phyloP scores from a whole-genome alignment of 2,797 vertebrate species.

The Spizella passerina region DNA sequence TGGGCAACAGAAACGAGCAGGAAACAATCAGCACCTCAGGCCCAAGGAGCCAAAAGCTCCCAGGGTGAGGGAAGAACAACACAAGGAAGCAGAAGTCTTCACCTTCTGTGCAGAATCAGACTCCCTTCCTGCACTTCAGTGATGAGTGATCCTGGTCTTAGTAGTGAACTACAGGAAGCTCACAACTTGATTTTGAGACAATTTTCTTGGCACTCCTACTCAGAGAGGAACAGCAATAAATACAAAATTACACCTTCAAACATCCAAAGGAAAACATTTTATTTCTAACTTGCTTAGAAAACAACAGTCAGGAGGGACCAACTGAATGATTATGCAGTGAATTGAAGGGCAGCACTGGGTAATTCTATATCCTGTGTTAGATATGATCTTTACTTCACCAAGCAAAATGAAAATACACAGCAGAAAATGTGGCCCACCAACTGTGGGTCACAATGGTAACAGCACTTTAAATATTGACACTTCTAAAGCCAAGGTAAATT shows the following conservation, averaged over 20 bases:
- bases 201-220: neutral
- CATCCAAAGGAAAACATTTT: neutral
- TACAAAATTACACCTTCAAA: neutral
- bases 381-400: neutral
- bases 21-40: neutral
- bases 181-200: neutral
- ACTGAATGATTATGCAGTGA: neutral
- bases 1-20: neutral
- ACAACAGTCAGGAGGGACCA: neutral
- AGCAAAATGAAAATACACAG: neutral
- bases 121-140: neutral
- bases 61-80: rapidly evolving
- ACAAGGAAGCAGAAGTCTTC: neutral
- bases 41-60: neutral
- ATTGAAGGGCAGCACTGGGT: neutral
- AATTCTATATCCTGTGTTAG: neutral
- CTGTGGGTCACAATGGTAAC: neutral
- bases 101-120: neutral
- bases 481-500: neutral
- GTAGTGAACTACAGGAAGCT: neutral
- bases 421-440: neutral
- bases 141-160: neutral
- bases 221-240: neutral
- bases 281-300: neutral
- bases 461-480: neutral